A percentile compares a stretch with the other conserved stretches of the same genome.
Conservation (phyloP, 2,797 vertebrate species). For the Phoxinus dragarum region DNA sequence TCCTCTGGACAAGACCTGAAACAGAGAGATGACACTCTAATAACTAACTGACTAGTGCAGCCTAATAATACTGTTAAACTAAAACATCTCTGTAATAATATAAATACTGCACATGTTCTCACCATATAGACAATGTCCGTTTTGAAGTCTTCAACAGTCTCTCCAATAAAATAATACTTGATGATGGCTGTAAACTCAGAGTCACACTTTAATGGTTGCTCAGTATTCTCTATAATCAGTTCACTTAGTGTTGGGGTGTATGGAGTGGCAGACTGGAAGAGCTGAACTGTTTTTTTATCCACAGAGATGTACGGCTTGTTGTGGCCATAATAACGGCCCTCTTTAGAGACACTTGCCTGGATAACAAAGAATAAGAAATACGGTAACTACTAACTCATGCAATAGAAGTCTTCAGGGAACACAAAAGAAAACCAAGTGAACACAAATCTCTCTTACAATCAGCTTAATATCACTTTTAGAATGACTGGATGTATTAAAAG, state of each 20-base stretch:
- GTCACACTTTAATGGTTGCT: conserved; percentile 63
- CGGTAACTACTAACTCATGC: not conserved
- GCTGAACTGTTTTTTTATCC: not conserved
- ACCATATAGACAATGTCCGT: conserved; percentile 72
- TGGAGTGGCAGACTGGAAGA: conserved; percentile 34
- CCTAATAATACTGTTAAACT: not conserved
- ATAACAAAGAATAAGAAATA: not conserved
- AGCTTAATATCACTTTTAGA: conserved; percentile 44
- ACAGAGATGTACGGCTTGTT: not conserved
- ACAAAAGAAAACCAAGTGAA: not conserved
- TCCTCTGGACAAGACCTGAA: conserved; percentile 58
- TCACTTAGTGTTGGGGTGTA: conserved; percentile 66
- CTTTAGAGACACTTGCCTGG: conserved; percentile 51
- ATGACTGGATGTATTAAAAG: conserved; percentile 53
- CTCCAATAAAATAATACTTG: conserved; percentile 66
- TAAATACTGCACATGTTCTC: conserved; percentile 51
- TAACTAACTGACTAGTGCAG: not conserved
- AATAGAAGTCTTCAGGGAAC: not conserved
- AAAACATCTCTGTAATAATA: not conserved
- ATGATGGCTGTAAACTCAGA: conserved; percentile 61
- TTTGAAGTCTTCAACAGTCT: conserved; percentile 47
- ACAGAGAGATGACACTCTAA: not conserved
- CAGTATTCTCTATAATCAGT: conserved; percentile 60
- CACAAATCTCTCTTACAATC: not conserved
- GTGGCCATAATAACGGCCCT: accelerated